Evolutionary conservation across 2,113 vertebrate genomes (phyloP).

Genomic region (Scomber japonicus): DNA sequence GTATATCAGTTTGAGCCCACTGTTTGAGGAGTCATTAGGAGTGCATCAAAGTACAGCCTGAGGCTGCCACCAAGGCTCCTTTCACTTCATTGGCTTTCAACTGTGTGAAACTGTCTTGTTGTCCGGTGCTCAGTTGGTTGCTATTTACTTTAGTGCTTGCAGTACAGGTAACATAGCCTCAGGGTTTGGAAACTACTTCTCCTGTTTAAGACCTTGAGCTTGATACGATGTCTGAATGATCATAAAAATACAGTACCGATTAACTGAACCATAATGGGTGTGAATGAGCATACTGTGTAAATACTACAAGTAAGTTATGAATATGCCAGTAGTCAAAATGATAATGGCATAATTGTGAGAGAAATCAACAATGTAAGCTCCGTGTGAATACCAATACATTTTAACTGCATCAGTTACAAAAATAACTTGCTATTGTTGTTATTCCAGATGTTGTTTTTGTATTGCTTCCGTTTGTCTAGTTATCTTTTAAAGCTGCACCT

Average conservation of each 20-base stretch:
- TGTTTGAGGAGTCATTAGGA: not conserved
- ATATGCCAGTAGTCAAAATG: not conserved
- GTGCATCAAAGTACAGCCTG: conserved; percentile 9
- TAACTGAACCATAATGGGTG: conserved; percentile 5
- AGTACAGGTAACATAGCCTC: conserved; percentile 4
- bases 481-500: not conserved
- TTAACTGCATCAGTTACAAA: not conserved
- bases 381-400: not conserved
- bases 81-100: conserved; percentile 12
- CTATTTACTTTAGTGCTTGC: conserved; percentile 18
- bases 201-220: conserved; percentile 9
- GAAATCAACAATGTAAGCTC: not conserved
- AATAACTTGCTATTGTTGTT: not conserved
- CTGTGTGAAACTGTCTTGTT: conserved; percentile 15
- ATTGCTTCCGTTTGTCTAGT: not conserved
- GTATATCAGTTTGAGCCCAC: not conserved
- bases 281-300: not conserved
- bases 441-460: not conserved
- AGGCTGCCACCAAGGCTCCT: not conserved
- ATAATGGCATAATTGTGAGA: not conserved
- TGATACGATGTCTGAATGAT: not conserved
- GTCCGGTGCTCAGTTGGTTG: not conserved
- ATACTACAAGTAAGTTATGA: too few species aligned
- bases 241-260: conserved; percentile 3
- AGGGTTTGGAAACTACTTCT: not conserved